Evolutionary conservation across 2,113 vertebrate genomes (phyloP).

Genomic region (Limnothrissa miodon): DNA sequence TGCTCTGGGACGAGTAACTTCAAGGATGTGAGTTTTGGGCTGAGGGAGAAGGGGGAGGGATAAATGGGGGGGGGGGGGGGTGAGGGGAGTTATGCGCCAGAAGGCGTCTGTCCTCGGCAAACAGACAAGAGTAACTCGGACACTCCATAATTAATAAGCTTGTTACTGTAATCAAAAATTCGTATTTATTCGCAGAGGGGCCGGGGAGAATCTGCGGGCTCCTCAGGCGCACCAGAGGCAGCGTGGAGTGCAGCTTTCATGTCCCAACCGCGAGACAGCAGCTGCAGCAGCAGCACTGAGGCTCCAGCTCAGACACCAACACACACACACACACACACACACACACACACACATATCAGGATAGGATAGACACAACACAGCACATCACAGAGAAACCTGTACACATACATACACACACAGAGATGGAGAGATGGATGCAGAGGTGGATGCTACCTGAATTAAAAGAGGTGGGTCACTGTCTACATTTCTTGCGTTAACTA

Average conservation of each 20-base stretch:
- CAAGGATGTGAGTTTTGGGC: not conserved
- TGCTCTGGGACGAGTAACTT: not conserved
- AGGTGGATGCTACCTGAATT: no score
- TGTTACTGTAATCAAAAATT: conserved; percentile 83
- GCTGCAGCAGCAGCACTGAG: conserved; percentile 49
- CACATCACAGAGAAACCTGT: conserved; percentile 18
- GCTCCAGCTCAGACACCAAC: conserved; percentile 63
- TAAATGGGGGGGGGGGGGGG: not conserved
- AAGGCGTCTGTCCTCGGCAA: not conserved
- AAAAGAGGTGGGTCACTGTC: no score
- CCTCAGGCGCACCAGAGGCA: conserved; percentile 61
- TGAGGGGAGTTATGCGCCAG: not conserved
- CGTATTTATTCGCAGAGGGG: conserved; percentile 77
- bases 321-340: conserved; percentile 53
- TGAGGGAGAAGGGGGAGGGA: not conserved
- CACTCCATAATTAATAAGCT: conserved; percentile 77
- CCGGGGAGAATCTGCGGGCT: conserved; percentile 57
- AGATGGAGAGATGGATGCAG: no score
- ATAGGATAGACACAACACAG: conserved; percentile 46
- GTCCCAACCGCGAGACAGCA: conserved; percentile 39
- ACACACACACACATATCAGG: conserved; percentile 6
- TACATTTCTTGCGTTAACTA: no score
- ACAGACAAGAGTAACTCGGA: conserved; percentile 61
- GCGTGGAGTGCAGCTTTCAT: conserved; percentile 71
- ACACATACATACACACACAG: not conserved